Percentiles rank a stretch among this genome's conserved stretches.
These are phyloP conservation scores for Trichogramma evanescens DNA, from an alignment of 2,888 invertebrate species.

Conservation along the genomic window DNA sequence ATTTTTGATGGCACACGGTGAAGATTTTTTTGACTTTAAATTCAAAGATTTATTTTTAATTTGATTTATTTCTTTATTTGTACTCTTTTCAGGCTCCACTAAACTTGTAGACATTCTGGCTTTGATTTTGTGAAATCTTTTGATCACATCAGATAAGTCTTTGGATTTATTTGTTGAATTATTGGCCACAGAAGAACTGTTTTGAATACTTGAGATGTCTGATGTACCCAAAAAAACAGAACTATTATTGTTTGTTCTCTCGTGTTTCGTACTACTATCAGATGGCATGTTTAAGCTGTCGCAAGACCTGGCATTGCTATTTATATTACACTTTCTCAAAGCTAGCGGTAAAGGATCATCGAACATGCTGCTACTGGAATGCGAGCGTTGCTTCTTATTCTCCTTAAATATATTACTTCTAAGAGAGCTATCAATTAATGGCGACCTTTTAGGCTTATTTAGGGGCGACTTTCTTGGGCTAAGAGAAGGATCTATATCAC, in stretches of 20 bases:
- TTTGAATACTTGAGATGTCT: slow-evolving; percentile 32
- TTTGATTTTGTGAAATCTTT: slow-evolving; percentile 28
- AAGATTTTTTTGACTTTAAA: slow-evolving; percentile 2
- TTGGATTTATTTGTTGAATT: slow-evolving; percentile 9
- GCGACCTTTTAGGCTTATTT: not conserved
- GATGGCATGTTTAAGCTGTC: not conserved
- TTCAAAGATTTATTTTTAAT: not conserved
- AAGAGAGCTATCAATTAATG: not conserved
- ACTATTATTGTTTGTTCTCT: slow-evolving; percentile 19
- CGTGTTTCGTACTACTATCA: slow-evolving; percentile 2
- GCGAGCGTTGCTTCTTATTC: slow-evolving; percentile 18
- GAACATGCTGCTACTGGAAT: slow-evolving; percentile 22
- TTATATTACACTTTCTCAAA: slow-evolving; percentile 22
- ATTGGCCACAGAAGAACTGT: slow-evolving; percentile 1
- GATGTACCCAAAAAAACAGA: slow-evolving; percentile 31
- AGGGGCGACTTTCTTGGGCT: slow-evolving; percentile 20
- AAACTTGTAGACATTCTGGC: slow-evolving; percentile 16
- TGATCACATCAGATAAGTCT: slow-evolving; percentile 27
- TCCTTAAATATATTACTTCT: too few species aligned
- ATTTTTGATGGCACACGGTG: slow-evolving; percentile 22
- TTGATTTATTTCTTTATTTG: not conserved
- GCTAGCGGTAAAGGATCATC: slow-evolving; percentile 31
- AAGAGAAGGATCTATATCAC: slow-evolving; percentile 28
- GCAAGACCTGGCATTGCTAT: slow-evolving; percentile 2
- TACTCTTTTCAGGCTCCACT: not conserved